A percentile compares a stretch with the other conserved stretches of the same genome.
Evolutionary conservation across 2,888 invertebrate species (phyloP).

Genomic region (Ophion slaviceki): DNA sequence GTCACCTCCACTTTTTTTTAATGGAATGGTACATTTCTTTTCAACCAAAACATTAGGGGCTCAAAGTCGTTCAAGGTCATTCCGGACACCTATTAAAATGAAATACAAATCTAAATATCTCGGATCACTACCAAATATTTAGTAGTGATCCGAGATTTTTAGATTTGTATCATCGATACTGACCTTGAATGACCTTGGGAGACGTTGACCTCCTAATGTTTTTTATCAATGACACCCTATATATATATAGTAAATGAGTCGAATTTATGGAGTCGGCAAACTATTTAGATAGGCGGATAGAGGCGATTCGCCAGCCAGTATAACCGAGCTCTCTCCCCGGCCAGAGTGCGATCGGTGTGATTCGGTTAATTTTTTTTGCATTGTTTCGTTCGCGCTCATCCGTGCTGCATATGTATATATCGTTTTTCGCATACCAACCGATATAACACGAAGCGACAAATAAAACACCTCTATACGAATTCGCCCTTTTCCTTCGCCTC

Average conservation of each 20-base stretch:
- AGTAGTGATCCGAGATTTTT: too few species aligned
- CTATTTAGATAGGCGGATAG: slow-evolving; percentile 80
- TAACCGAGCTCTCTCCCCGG: slow-evolving; percentile 1
- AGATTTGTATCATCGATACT: too few species aligned
- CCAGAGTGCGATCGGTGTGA: slow-evolving; percentile 51
- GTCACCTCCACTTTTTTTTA: too few species aligned
- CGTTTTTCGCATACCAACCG: slow-evolving; percentile 45
- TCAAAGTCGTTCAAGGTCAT: too few species aligned
- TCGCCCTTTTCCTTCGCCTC: slow-evolving; percentile 14
- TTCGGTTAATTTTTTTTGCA: slow-evolving; percentile 57
- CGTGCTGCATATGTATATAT: slow-evolving; percentile 28
- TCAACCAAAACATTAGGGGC: too few species aligned
- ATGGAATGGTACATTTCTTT: too few species aligned
- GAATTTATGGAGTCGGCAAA: slow-evolving; percentile 80
- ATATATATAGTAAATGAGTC: slow-evolving; percentile 66
- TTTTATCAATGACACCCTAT: too few species aligned
- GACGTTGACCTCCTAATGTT: too few species aligned
- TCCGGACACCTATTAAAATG: too few species aligned
- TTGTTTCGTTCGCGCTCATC: slow-evolving; percentile 22
- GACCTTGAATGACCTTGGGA: too few species aligned
- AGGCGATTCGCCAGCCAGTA: slow-evolving; percentile 49
- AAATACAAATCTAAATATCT: too few species aligned
- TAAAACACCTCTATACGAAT: slow-evolving; percentile 51
- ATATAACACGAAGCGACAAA: slow-evolving; percentile 46
- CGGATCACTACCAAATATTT: too few species aligned